Evolutionary conservation across 2,888 invertebrate species (phyloP).

Genomic region (Dryocosmus kuriphilus): DNA sequence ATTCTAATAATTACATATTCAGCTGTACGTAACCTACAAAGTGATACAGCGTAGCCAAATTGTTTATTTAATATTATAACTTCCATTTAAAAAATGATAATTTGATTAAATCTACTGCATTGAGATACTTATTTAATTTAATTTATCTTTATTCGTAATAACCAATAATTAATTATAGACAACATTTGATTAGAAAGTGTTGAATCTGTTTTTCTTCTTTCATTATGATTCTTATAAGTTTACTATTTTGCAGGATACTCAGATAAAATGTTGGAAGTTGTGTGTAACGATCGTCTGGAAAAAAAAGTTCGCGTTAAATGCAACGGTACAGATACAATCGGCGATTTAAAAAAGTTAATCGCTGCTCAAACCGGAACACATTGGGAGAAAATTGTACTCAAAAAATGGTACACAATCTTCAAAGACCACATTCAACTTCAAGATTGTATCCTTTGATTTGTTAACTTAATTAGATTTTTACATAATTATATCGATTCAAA

Average conservation of each 20-base stretch:
- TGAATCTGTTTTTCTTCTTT: neutral
- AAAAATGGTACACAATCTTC: constrained; percentile 99
- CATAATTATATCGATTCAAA: too few species aligned
- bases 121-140: too few species aligned
- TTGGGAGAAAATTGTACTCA: constrained; percentile 97
- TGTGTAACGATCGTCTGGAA: constrained; percentile 98
- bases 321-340: constrained; percentile 98
- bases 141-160: too few species aligned
- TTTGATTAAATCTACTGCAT: too few species aligned
- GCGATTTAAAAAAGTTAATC: constrained; percentile 98
- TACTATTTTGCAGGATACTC: neutral
- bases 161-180: too few species aligned
- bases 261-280: constrained; percentile 95
- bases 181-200: neutral
- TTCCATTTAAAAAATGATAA: too few species aligned
- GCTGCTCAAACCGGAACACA: constrained; percentile 99
- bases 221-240: neutral
- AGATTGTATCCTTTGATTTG: constrained; percentile 92
- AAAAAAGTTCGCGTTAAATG: constrained; percentile 99
- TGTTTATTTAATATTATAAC: too few species aligned
- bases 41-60: neutral
- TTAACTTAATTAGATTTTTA: neutral
- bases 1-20: too few species aligned
- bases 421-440: constrained; percentile 98
- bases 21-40: neutral